Percentiles rank a stretch among this genome's conserved stretches.
Evolutionary conservation across 2,888 invertebrate genomes (phyloP).

Genomic region (Nomada fucata): DNA sequence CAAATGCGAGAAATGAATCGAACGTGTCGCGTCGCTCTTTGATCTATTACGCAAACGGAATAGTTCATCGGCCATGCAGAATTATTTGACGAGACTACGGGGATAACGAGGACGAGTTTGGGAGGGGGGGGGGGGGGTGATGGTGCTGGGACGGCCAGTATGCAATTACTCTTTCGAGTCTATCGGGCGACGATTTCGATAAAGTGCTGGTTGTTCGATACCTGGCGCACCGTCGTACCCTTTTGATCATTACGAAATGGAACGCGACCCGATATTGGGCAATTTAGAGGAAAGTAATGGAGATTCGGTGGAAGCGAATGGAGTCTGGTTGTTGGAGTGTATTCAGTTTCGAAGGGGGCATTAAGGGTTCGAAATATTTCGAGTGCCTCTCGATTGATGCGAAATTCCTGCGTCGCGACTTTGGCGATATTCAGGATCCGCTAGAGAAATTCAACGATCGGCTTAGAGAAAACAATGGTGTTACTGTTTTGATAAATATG

Average conservation of each 20-base stretch:
- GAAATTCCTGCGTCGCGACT: no score
- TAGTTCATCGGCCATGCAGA: constrained; percentile 45
- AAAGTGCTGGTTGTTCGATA: neutral
- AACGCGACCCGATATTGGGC: neutral
- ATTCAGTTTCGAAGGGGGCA: neutral
- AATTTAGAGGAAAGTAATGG: neutral
- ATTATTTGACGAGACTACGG: constrained; percentile 45
- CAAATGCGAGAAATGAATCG: constrained; percentile 25
- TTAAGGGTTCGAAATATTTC: no score
- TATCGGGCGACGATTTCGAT: constrained; percentile 15
- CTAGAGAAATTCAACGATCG: no score
- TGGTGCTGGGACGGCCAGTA: neutral
- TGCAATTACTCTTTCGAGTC: constrained; percentile 25
- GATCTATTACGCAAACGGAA: constrained; percentile 36
- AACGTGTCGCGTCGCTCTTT: constrained; percentile 37
- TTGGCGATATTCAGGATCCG: no score
- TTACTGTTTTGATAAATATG: neutral
- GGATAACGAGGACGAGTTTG: neutral
- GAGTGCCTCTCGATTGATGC: no score
- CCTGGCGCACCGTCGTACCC: neutral
- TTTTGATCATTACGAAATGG: constrained; percentile 8
- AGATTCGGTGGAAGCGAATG: neutral
- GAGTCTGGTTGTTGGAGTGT: neutral
- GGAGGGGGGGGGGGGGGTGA: no score
- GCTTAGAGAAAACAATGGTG: no score